Percentiles rank a stretch among this genome's conserved stretches.
Conservation (phyloP, 1,140 invertebrate species). For the Drosophila mauritiana region DNA sequence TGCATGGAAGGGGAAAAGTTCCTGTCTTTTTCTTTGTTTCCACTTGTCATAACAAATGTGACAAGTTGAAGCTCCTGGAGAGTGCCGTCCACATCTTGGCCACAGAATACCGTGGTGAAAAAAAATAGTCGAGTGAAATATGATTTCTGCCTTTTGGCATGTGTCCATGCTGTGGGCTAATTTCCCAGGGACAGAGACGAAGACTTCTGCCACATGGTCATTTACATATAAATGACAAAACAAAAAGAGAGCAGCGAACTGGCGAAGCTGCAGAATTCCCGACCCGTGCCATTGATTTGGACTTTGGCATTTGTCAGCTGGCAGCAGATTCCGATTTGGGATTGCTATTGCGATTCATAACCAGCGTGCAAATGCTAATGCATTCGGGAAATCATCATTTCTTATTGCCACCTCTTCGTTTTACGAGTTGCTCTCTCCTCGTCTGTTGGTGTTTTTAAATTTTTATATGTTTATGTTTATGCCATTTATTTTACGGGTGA, state of each 20-base stretch:
- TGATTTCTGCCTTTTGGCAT: slow-evolving; percentile 46
- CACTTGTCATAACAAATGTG: slow-evolving; percentile 39
- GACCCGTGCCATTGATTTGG: slow-evolving; percentile 56
- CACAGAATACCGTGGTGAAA: slow-evolving; percentile 8
- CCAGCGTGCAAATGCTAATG: slow-evolving; percentile 45
- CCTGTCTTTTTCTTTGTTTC: not conserved
- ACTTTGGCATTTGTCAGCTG: slow-evolving; percentile 50
- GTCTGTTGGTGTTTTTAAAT: slow-evolving; percentile 50
- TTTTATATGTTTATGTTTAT: slow-evolving; percentile 57
- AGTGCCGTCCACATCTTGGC: slow-evolving; percentile 10
- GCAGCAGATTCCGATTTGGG: not conserved
- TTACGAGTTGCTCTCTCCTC: slow-evolving; percentile 40
- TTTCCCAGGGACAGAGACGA: slow-evolving; percentile 19
- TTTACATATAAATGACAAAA: slow-evolving; percentile 76
- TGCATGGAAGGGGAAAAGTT: slow-evolving; percentile 12
- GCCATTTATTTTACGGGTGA: slow-evolving; percentile 54
- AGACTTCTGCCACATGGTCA: slow-evolving; percentile 34
- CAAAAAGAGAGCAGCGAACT: slow-evolving; percentile 11
- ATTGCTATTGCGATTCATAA: not conserved
- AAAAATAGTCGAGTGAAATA: slow-evolving; percentile 56
- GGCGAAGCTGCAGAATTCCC: slow-evolving; percentile 5
- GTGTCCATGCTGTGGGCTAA: slow-evolving; percentile 46
- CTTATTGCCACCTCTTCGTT: slow-evolving; percentile 28
- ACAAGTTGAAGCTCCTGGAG: slow-evolving; percentile 10
- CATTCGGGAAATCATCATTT: slow-evolving; percentile 43